Base-by-base conservation (phyloP, 92 coral and sea anemone species). In the Blastomussa wellsi region DNA sequence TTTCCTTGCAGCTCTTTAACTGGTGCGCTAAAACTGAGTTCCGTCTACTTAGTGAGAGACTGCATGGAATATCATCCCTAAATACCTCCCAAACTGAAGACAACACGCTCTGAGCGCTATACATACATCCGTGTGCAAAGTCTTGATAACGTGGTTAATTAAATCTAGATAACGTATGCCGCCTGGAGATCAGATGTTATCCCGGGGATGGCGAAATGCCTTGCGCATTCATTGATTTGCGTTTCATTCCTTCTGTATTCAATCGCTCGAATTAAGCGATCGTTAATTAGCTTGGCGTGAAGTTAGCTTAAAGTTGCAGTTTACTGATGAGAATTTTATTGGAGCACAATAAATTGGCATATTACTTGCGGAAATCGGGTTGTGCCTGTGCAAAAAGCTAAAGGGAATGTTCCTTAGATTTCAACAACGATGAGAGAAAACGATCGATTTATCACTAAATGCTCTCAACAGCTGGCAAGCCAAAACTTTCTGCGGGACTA, bases 381-480 rank as follows among this genome's bases (percentile, higher is more conserved):
- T n/a, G 13, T 64, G 59, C 53, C 55, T 17, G 39, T 14, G 48
- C 14, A 24, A 68, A 9, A 17, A 51, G n/a, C n/a, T n/a, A n/a
- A 31, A 22, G 37, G 57, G 69, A 26, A 77, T 62, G 82, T 84
- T 84, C 75, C 24, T 44, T 14, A 37, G 36, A 75, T 78, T 77
- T 84, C 88, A 84, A 64, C 83, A 36, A 67, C 88, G 88, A 84
- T 76, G 74, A 67, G 35, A 28, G 37, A 47, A 35, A 62, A 78
- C 71, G 81, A 87, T 44, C 90, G 86, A 87, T 80, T 79, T 74
- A 70, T 70, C 76, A 22, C 71, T 81, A 85, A 86, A 90, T 90
- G 62, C 80, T 90, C 84, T 90, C 92, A 90, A 85, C 92, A 84
- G 87, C 84, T 83, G 86, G 71, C n/a, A 41, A 28, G 59, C 68